Base-by-base conservation (phyloP, 2,113 vertebrate genomes). In the Toxotes jaculatrix region DNA sequence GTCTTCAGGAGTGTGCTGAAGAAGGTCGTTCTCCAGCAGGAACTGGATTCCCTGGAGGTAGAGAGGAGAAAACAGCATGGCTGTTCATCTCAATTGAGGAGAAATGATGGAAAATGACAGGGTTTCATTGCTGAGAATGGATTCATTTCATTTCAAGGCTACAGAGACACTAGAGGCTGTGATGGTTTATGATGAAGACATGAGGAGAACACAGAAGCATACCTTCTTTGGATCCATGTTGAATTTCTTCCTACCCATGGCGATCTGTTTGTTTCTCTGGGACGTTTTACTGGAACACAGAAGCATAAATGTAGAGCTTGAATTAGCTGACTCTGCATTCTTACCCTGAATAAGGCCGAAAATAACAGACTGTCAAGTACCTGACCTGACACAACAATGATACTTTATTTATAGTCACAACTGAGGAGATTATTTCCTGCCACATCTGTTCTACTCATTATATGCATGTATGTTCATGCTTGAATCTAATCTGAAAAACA, bases 221-320 rank as follows among this genome's bases (percentile, higher is more conserved):
- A 99, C 98, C 97, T 99, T 99, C 90, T 99, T 99, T 72, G 98
- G 98, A 81, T 99, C 98, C 98, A 99, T 99, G 92, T 99, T 99
- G 94, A 99, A 99, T 86, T 99, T 99, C 94, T 99, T 99, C 89
- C 98, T 96, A 74, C 98, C 98, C 96, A 99, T 98, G 31, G 98
- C 97, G 72, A 99, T 96, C 88, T 99, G 98, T 86, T 99, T 99
- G 90, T 98, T 99, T 89, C 97, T 97, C 93, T 99, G 98, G 23
- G 96, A 95, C 0, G 97, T 96, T 97, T 99, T 99, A 91, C 98
- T 99, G 76, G 13, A 80, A 87, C 31, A 89, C 40, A 80, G 32
- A 21, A n/a, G 45, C 42, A 73, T 4, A 74, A 53, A 65, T 17
- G 34, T 42, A n/a, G 49, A 63, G 1, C 21, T 77, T 69, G 45